Evolutionary conservation across 2,113 vertebrate species (phyloP).

Genomic region (Pelobates fuscus): DNA sequence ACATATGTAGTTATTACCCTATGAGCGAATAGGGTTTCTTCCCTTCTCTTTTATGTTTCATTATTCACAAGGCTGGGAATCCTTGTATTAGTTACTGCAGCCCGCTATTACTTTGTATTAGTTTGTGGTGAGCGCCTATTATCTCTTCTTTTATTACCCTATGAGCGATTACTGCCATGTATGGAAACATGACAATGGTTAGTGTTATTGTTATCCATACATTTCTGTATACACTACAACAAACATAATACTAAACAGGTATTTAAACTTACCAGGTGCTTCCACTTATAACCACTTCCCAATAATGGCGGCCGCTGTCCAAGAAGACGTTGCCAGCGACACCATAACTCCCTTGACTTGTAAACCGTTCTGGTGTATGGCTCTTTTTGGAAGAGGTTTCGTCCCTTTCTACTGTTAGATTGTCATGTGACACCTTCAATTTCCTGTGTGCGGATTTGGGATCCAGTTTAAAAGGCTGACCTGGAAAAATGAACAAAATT

Average conservation of each 20-base stretch:
- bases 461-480: constrained; percentile 96
- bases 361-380: constrained; percentile 92
- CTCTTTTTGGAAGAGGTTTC: constrained; percentile 95
- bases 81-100: no score
- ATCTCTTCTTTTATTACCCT: no score
- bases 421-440: constrained; percentile 93
- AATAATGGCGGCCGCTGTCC: constrained; percentile 96
- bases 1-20: no score
- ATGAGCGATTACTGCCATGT: no score
- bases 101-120: no score
- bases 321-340: constrained; percentile 94
- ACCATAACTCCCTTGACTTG: constrained; percentile 91
- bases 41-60: no score
- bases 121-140: no score
- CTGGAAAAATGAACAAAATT: constrained; percentile 52
- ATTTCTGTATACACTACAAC: no score
- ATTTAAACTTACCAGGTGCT: constrained; percentile 86
- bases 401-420: constrained; percentile 92
- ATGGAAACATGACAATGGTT: no score
- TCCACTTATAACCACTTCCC: constrained; percentile 95
- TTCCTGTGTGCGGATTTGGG: constrained; percentile 95
- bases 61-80: no score
- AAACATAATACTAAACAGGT: not conserved
- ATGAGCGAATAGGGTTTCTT: no score
- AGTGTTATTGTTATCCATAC: no score